Conservation (phyloP, 1,140 invertebrate species). For the Phymorhynchus buccinoides region DNA sequence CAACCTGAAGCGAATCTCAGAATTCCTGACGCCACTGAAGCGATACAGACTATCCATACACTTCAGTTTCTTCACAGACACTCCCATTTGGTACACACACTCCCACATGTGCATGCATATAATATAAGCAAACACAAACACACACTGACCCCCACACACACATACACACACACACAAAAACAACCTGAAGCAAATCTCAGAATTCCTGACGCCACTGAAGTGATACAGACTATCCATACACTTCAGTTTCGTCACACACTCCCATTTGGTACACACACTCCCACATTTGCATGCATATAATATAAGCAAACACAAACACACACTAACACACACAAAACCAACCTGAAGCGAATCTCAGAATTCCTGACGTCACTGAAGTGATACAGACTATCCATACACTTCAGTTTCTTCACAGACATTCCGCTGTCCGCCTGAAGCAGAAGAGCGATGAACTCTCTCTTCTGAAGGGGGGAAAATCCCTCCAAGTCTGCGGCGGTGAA, state of each 20-base stretch:
- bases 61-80: no score
- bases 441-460: constrained; percentile 82
- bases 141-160: not conserved
- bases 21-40: no score
- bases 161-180: constrained; percentile 11
- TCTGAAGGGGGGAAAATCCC: constrained; percentile 80
- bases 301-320: not conserved
- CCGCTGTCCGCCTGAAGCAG: constrained; percentile 77
- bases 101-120: no score
- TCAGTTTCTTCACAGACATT: constrained; percentile 77
- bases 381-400: constrained; percentile 81
- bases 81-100: no score
- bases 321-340: constrained; percentile 31
- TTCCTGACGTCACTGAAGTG: constrained; percentile 81
- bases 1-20: no score
- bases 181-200: constrained; percentile 82
- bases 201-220: constrained; percentile 81
- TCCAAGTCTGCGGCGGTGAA: constrained; percentile 76
- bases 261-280: no score
- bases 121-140: no score
- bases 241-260: constrained; percentile 78
- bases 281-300: no score
- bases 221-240: constrained; percentile 81
- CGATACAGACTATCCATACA: no score
- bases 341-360: constrained; percentile 82